Evolutionary conservation across 2,797 vertebrate genomes (phyloP), one percentile per base, ranked within the genome.

Genomic region (Syngnathus acus): DNA sequence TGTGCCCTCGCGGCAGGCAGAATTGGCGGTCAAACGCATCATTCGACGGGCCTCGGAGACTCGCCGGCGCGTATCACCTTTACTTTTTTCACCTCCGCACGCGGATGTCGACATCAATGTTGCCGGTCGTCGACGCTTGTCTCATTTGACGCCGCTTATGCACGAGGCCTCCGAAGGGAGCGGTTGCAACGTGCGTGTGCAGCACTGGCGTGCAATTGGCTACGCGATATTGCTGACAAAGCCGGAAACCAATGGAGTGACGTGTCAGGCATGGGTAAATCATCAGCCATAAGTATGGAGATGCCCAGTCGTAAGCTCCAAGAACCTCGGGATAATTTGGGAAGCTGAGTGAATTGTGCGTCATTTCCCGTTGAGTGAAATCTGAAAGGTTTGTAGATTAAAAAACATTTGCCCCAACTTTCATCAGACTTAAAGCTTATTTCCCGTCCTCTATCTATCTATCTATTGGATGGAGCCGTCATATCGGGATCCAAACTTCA

Each of bases 1-100:
- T 85, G 68, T 71, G 78, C 65, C 75, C 83, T 78, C 83, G n/a
- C 38, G 39, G 17, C 32, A 60, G 40, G 58, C 17, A n/a, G 58
- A 60, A 60, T 10, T 23, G 1, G n/a, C n/a, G 38, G 38, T 42
- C 59, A 13, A 61, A 23, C 10, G 11, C 16, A 21, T 21, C 17
- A 19, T 16, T n/a, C 4, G 58, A 42, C 19, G 11, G 6, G 59
- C 39, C 39, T 40, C 59, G 6, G 23, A 57, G 54, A 26, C 13
- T 57, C 13, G 4, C 26, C 3, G 26, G 39, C 40, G 39, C 32
- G 11, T 8, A 42, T 23, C 7, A 3, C 13, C 5, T 23, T 21
- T 11, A 14, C 23, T 43, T 8, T 57, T 37, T 32, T 21, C n/a
- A 53, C 38, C 58, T 38, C 58, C 38, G 5, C 32, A 40, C 9